These are phyloP conservation scores for Zophobas morio DNA, from an alignment of 1,140 invertebrate genomes.

Conservation along the genomic window DNA sequence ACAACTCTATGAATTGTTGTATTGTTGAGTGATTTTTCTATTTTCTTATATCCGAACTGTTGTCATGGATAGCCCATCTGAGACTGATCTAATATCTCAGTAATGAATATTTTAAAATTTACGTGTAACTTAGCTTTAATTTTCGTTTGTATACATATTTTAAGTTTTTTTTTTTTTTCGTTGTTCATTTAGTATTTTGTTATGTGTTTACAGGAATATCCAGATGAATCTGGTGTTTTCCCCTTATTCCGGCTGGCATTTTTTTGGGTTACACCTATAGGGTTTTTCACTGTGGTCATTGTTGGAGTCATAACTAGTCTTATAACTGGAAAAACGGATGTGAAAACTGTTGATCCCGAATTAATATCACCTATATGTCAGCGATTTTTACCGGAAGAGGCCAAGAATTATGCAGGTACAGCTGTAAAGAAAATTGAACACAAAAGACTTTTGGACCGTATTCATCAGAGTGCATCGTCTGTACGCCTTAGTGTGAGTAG, in stretches of 20 bases:
- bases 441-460: background rate
- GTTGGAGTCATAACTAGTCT: slow-evolving; percentile 79
- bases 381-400: slow-evolving; percentile 64
- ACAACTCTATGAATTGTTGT: too few relatives aligned
- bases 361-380: slow-evolving; percentile 76
- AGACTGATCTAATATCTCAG: too few relatives aligned
- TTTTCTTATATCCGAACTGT: too few relatives aligned
- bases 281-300: slow-evolving; percentile 73
- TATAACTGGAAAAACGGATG: slow-evolving; percentile 76
- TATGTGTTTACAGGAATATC: slow-evolving; percentile 57
- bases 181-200: background rate
- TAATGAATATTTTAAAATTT: too few relatives aligned
- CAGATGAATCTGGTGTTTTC: slow-evolving; percentile 73
- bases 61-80: too few relatives aligned
- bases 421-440: slow-evolving; percentile 44
- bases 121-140: too few relatives aligned
- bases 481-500: slow-evolving; percentile 3
- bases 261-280: slow-evolving; percentile 84
- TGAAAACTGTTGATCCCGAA: slow-evolving; percentile 72
- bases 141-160: too few relatives aligned
- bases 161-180: background rate
- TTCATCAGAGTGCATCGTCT: background rate
- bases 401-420: slow-evolving; percentile 54
- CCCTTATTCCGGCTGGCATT: slow-evolving; percentile 81
- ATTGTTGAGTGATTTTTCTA: too few relatives aligned